Evolutionary conservation across 1,140 invertebrate genomes (phyloP), one percentile per base, ranked within the genome.

Genomic region (Camponotus vicinus): DNA sequence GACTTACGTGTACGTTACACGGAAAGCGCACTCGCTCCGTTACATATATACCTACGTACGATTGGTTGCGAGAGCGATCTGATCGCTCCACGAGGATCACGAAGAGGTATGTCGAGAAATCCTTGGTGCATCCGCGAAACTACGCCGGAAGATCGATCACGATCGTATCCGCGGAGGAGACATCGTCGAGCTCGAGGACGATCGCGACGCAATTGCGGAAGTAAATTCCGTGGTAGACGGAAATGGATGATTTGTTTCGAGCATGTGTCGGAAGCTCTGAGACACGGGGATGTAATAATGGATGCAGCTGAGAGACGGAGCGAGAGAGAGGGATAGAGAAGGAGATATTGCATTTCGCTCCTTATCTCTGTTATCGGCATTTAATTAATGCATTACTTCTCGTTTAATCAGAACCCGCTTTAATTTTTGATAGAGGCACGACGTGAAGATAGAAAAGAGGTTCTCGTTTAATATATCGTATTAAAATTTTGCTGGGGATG

Each of bases 171-270:
- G 42, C 21, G 52, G 27, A 45, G 27, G 15, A 71, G 32, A 27
- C 59, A 66, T 78, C 40, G 69, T 32, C 69, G 40, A 37, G 34
- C 32, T 78, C 64, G 64, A 80, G 32, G 45, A 79, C 77, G 66
- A 71, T 80, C 42, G 69, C 27, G n/a, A 40, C 32, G 57, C 69
- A 83, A 83, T 83, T 75, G 69, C 79, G 69, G 79, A 83, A 83
- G 55, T 83, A 83, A 73, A 61, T 83, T 83, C 79, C 42, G 69
- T 42, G 57, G 27, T 73, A 75, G 49, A 75, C 55, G 79, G 79
- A 71, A 82, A 83, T 57, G 69, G 79, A 83, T 83, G 79, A 83
- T 83, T 83, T 83, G 69, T 83, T 83, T 75, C 79, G 27, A 61
- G 57, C 27, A 57, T 59, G 42, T 75, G 69, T 73, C 69, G 55